A percentile compares a stretch with the other conserved stretches of the same genome.
Evolutionary conservation across 1,140 invertebrate species (phyloP).

Genomic region (Mylabris phalerata): DNA sequence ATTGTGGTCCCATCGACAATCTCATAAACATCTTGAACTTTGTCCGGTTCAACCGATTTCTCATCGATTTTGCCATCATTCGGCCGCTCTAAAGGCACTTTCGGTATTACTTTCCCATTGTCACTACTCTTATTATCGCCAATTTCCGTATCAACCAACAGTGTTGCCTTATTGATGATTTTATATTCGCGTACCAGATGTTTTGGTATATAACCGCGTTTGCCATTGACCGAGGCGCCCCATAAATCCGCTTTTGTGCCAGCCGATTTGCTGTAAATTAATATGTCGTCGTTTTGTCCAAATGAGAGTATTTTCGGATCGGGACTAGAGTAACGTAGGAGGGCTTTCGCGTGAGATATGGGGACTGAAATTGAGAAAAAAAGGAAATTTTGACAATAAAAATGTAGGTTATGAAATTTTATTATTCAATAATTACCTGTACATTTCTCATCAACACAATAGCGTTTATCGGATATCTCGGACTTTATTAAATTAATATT

Average conservation of each 20-base stretch:
- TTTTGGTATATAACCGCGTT: conserved; percentile 60
- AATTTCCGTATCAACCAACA: conserved; percentile 46
- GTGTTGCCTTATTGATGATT: conserved; percentile 40
- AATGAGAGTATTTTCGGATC: conserved; percentile 59
- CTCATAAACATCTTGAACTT: conserved; percentile 39
- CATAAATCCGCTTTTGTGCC: conserved; percentile 59
- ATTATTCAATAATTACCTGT: conserved; percentile 45
- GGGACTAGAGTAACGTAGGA: conserved; percentile 50
- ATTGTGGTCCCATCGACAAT: conserved; percentile 47
- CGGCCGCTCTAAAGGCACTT: background rate
- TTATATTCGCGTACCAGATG: conserved; percentile 45
- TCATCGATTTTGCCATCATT: background rate
- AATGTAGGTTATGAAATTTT: conserved; percentile 21
- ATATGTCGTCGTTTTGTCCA: conserved; percentile 52
- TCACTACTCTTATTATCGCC: conserved; percentile 13
- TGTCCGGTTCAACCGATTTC: conserved; percentile 24
- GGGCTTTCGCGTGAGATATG: conserved; percentile 57
- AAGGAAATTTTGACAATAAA: conserved; percentile 19
- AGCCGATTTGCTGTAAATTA: conserved; percentile 64
- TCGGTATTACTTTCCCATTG: conserved; percentile 17
- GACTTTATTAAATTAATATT: conserved; percentile 24
- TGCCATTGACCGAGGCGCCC: conserved; percentile 64
- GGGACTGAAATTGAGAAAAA: conserved; percentile 50
- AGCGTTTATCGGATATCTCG: conserved; percentile 52
- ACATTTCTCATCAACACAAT: conserved; percentile 55